Evolutionary conservation across 2,888 invertebrate species (phyloP).

Genomic region (Bellardia pandia): DNA sequence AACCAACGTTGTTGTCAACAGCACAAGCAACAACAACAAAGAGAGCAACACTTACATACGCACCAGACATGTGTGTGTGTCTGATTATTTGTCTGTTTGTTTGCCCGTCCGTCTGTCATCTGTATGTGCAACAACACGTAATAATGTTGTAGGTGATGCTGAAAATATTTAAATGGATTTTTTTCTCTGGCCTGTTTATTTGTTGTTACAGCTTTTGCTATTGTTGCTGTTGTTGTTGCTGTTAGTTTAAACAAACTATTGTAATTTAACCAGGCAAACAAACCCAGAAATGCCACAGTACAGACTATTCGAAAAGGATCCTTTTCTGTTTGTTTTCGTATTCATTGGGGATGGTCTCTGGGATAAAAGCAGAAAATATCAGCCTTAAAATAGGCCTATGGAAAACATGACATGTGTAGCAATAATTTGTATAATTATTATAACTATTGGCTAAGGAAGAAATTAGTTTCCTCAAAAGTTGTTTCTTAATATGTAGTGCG

Average conservation of each 20-base stretch:
- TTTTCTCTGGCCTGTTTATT: neutral
- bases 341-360: neutral
- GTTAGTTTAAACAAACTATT: conserved; percentile 65
- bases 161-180: conserved; percentile 43
- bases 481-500: too few species aligned
- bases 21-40: conserved; percentile 27
- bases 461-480: too few species aligned
- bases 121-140: conserved; percentile 52
- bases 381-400: neutral
- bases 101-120: neutral
- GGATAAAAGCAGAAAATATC: neutral
- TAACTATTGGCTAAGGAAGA: neutral
- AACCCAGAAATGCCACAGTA: conserved; percentile 49
- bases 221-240: conserved; percentile 32
- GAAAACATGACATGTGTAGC: conserved; percentile 8
- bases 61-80: conserved; percentile 50
- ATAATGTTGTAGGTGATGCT: conserved; percentile 68
- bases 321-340: neutral
- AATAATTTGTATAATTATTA: neutral
- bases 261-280: conserved; percentile 67
- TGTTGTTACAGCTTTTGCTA: neutral
- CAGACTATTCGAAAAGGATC: conserved; percentile 17
- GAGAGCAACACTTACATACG: conserved; percentile 40
- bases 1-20: conserved; percentile 42
- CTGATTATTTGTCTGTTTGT: conserved; percentile 14